phyloP scores from a whole-genome alignment of 2,888 invertebrate genomes.

The Cephus spinipes region DNA sequence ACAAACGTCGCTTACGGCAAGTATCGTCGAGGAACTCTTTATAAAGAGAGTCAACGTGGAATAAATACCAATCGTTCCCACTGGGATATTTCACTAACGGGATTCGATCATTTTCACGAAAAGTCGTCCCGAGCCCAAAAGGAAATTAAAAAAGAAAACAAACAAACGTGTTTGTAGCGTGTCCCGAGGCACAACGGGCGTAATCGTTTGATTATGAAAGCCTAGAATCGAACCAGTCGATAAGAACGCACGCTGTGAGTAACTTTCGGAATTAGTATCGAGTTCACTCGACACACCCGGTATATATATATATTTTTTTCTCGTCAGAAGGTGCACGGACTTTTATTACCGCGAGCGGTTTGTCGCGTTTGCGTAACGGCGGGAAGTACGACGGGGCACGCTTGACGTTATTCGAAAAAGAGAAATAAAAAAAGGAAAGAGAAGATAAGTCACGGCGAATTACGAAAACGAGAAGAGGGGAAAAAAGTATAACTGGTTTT shows the following conservation, averaged over 20 bases:
- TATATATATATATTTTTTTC: constrained; percentile 2
- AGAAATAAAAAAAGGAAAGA: constrained; percentile 7
- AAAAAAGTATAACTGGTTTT: constrained; percentile 19
- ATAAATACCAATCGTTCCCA: not conserved
- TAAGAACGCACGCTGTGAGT: not conserved
- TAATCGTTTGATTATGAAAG: not conserved
- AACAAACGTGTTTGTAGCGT: not conserved
- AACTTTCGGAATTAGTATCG: not conserved
- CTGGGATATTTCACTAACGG: not conserved
- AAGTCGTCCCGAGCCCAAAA: not conserved
- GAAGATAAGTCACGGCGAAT: not conserved
- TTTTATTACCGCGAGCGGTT: constrained; percentile 1
- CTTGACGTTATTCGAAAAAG: constrained; percentile 14
- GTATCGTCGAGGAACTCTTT: not conserved
- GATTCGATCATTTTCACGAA: not conserved
- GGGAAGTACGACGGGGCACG: constrained; percentile 18
- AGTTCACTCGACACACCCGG: not conserved
- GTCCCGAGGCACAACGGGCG: not conserved
- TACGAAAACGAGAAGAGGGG: constrained; percentile 16
- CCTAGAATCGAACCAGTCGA: not conserved
- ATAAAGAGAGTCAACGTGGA: not conserved
- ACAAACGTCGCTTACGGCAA: not conserved
- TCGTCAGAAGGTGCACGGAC: constrained; percentile 5
- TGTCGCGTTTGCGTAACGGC: not conserved
- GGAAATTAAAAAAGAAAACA: not conserved